These are phyloP conservation scores for Trichoplusia ni DNA, from an alignment of 1,140 invertebrate species.

Conservation along the genomic window DNA sequence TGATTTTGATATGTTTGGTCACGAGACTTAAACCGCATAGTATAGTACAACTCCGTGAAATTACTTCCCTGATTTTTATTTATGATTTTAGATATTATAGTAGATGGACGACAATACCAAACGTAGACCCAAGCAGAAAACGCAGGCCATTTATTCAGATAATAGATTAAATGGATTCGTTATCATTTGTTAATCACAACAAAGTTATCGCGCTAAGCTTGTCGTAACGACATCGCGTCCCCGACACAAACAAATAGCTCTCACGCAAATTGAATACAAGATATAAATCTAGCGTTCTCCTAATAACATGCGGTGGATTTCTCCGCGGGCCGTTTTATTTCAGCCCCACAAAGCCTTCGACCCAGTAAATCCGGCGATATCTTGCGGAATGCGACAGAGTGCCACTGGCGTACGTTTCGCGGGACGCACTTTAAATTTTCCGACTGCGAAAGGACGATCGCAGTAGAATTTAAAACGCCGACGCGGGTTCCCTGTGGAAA, in stretches of 20 bases:
- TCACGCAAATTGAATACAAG: constrained; percentile 73
- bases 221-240: constrained; percentile 34
- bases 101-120: not conserved
- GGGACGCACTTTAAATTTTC: constrained; percentile 66
- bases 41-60: no score
- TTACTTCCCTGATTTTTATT: not conserved
- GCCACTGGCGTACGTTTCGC: constrained; percentile 55
- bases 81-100: not conserved
- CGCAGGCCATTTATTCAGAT: constrained; percentile 11
- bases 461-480: constrained; percentile 56
- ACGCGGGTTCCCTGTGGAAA: constrained; percentile 43
- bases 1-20: no score
- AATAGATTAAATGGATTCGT: constrained; percentile 21
- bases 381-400: constrained; percentile 65
- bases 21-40: no score
- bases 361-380: constrained; percentile 72
- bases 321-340: constrained; percentile 74
- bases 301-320: constrained; percentile 74
- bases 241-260: constrained; percentile 57
- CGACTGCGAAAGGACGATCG: constrained; percentile 56
- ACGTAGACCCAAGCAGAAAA: not conserved
- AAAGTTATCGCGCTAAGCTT: constrained; percentile 44
- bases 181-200: constrained; percentile 43
- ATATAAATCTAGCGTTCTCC: constrained; percentile 74
- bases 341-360: constrained; percentile 65